Percentiles rank a stretch among this genome's conserved stretches.
Evolutionary conservation across 2,797 vertebrate genomes (phyloP).

Genomic region (Sebastes reedi): DNA sequence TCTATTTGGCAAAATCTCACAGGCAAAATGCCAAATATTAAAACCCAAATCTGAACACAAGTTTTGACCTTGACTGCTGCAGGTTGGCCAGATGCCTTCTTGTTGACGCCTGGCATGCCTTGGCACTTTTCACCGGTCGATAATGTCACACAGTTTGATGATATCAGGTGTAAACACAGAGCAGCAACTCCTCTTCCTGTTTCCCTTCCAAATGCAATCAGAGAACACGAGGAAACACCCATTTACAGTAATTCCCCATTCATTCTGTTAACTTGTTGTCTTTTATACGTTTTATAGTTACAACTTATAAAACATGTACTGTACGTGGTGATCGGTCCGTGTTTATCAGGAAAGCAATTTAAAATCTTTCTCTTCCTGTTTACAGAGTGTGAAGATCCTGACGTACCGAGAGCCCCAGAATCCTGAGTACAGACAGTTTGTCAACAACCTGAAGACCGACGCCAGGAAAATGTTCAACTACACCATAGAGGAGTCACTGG

Average conservation of each 20-base stretch:
- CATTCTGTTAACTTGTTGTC: background rate
- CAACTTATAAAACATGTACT: too few relatives aligned
- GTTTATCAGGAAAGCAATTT: background rate
- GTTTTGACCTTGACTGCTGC: background rate
- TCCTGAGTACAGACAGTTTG: constrained; percentile 86
- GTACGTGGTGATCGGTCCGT: too few relatives aligned
- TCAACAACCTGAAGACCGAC: constrained; percentile 81
- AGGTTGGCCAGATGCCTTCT: background rate
- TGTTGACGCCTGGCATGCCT: background rate
- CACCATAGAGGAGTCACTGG: constrained; percentile 88
- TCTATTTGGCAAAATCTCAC: background rate
- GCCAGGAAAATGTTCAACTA: constrained; percentile 86
- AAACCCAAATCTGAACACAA: background rate
- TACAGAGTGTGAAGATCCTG: constrained; percentile 92
- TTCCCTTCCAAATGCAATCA: background rate
- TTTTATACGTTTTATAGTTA: background rate
- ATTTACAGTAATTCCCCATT: background rate
- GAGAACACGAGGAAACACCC: background rate
- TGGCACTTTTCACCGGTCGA: too few relatives aligned
- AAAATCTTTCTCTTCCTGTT: background rate
- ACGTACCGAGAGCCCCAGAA: constrained; percentile 91
- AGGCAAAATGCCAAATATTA: background rate
- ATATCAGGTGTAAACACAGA: background rate
- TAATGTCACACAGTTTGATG: background rate
- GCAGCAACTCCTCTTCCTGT: constrained; percentile 1